Conservation (phyloP, 2,888 invertebrate species). For the Loripinus fragilis region DNA sequence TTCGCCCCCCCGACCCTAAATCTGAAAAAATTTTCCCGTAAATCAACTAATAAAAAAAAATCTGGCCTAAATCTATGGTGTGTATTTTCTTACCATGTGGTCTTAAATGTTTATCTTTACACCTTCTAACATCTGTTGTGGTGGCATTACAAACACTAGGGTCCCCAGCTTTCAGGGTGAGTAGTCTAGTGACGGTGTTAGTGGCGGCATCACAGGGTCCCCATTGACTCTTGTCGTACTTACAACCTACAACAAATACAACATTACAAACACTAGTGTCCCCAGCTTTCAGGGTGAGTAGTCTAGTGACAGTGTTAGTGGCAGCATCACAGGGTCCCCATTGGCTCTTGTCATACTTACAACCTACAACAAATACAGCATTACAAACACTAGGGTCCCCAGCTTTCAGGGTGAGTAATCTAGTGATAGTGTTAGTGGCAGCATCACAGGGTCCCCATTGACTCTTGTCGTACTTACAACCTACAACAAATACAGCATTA, state of each 20-base stretch:
- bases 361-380: conserved; percentile 55
- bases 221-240: conserved; percentile 72
- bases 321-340: conserved; percentile 74
- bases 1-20: too few relatives aligned
- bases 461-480: too few relatives aligned
- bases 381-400: too few relatives aligned
- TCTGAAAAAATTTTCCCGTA: too few relatives aligned
- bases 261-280: conserved; percentile 67
- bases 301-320: conserved; percentile 70
- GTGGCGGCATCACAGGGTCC: conserved; percentile 70
- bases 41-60: too few relatives aligned
- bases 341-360: conserved; percentile 69
- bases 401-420: too few relatives aligned
- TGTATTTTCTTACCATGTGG: conserved; percentile 52
- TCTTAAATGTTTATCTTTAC: conserved; percentile 62
- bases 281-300: conserved; percentile 66
- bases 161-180: conserved; percentile 69
- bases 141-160: conserved; percentile 64
- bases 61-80: too few relatives aligned
- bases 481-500: too few relatives aligned
- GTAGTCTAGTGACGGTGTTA: conserved; percentile 69
- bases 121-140: conserved; percentile 67
- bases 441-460: too few relatives aligned
- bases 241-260: conserved; percentile 63
- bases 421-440: too few relatives aligned